Base-by-base conservation (phyloP, 2,113 vertebrate species). In the Oplegnathus fasciatus region DNA sequence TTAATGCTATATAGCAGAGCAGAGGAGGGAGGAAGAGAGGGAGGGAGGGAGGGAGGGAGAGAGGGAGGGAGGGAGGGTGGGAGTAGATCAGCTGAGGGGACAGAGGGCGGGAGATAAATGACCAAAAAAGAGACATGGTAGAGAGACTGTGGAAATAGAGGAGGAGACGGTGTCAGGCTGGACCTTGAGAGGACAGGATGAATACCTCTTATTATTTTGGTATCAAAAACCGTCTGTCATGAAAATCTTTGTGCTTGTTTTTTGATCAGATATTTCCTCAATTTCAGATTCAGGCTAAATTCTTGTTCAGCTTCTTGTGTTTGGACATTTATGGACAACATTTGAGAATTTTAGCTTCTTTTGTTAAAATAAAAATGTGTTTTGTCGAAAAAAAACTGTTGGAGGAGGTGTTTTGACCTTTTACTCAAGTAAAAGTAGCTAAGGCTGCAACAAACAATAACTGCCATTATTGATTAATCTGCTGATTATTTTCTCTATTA, bases 1-100 rank as follows among this genome's bases (percentile, higher is more conserved):
- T 95, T 95, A 96, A 95, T 92, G 92, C 91, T 91, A 89, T 91
- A 90, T 87, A 89, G 86, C 83, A 76, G 86, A 26, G 78, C 52
- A 83, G 89, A 22, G 78, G 85, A 60, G 75, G 69, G 61, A 57
- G 61, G 60, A 70, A 64, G 48, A 75, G 66, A 57, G 28, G 80
- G 76, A 9, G 28, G 48, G n/a, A n/a, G n/a, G 78, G 85, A 60
- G 75, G 69, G 61, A 57, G 61, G 60, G 74, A 64, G 48, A 75
- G 66, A 57, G 28, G 80, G n/a, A n/a, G n/a, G n/a, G n/a, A n/a
- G n/a, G n/a, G n/a, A n/a, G n/a, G n/a, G n/a, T n/a, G n/a, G n/a
- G n/a, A n/a, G n/a, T n/a, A 57, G 82, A 80, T 81, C 69, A 85
- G 73, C 78, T 22, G 62, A 55, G 85, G 70, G 82, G 66, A 76